Evolutionary conservation across 1,140 invertebrate species (phyloP).

Genomic region (Polypedilum vanderplanki): DNA sequence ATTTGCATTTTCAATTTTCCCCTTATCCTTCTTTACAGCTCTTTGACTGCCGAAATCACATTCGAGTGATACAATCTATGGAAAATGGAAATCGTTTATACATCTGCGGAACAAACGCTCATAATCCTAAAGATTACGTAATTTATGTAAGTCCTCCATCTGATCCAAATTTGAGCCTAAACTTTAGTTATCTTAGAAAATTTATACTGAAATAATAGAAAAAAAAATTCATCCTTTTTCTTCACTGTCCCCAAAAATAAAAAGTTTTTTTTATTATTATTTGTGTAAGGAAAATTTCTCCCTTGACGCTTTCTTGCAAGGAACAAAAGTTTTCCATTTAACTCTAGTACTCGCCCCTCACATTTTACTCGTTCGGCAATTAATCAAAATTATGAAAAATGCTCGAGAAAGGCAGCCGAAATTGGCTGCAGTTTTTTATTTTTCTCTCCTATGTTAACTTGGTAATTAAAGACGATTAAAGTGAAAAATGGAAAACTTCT

Average conservation of each 20-base stretch:
- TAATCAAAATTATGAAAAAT: constrained; percentile 25
- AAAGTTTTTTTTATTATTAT: neutral
- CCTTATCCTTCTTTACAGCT: constrained; percentile 47
- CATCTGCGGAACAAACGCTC: constrained; percentile 79
- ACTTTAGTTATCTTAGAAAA: constrained; percentile 31
- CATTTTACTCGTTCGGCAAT: neutral
- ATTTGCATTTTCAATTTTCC: neutral
- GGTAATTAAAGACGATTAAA: constrained; percentile 21
- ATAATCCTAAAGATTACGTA: constrained; percentile 77
- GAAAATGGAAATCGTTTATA: constrained; percentile 69
- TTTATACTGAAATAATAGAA: constrained; percentile 8
- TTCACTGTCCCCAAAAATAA: neutral
- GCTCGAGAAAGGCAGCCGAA: neutral
- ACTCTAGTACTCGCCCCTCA: neutral
- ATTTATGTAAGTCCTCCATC: constrained; percentile 61
- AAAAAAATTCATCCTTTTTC: neutral
- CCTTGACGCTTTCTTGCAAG: neutral
- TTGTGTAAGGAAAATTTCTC: neutral
- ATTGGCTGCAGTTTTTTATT: constrained; percentile 26
- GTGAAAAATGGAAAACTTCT: constrained; percentile 23
- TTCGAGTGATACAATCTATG: constrained; percentile 73
- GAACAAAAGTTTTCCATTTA: neutral
- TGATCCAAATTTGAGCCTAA: neutral
- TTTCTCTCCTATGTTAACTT: neutral
- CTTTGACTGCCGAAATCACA: constrained; percentile 78